Evolutionary conservation across 2,888 invertebrate species (phyloP).

Genomic region (Tipula confusa): DNA sequence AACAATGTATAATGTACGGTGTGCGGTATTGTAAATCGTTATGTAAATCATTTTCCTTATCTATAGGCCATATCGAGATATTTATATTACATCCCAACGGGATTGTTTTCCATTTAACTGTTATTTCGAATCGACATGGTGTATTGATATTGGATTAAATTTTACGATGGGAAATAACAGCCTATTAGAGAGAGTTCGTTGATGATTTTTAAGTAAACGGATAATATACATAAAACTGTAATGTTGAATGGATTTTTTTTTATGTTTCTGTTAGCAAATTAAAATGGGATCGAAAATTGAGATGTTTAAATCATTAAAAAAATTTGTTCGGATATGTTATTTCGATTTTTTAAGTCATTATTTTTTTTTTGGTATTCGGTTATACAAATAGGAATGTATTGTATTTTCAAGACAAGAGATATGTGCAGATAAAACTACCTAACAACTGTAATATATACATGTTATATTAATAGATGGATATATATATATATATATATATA

Average conservation of each 20-base stretch:
- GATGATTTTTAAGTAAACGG: conserved; percentile 20
- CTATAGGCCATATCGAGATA: background rate
- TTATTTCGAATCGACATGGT: background rate
- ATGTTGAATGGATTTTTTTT: conserved; percentile 21
- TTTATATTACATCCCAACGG: background rate
- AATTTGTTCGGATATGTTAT: background rate
- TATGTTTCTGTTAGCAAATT: background rate
- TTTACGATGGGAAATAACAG: conserved; percentile 20
- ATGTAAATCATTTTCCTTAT: conserved; percentile 1
- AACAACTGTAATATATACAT: too few species aligned
- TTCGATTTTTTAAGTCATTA: background rate
- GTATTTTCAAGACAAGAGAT: too few species aligned
- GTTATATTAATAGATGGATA: too few species aligned
- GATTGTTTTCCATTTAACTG: conserved; percentile 20
- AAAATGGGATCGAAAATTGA: conserved; percentile 7
- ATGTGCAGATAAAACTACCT: too few species aligned
- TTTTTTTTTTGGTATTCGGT: background rate
- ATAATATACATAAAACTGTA: background rate
- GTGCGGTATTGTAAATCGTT: background rate
- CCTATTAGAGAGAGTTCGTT: conserved; percentile 20
- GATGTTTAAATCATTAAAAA: conserved; percentile 13
- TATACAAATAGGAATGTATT: background rate
- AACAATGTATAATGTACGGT: background rate
- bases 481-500: too few species aligned
- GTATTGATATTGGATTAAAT: conserved; percentile 20